These are phyloP conservation scores for Pyrgus malvae DNA, from an alignment of 2,888 invertebrate genomes.

Conservation along the genomic window DNA sequence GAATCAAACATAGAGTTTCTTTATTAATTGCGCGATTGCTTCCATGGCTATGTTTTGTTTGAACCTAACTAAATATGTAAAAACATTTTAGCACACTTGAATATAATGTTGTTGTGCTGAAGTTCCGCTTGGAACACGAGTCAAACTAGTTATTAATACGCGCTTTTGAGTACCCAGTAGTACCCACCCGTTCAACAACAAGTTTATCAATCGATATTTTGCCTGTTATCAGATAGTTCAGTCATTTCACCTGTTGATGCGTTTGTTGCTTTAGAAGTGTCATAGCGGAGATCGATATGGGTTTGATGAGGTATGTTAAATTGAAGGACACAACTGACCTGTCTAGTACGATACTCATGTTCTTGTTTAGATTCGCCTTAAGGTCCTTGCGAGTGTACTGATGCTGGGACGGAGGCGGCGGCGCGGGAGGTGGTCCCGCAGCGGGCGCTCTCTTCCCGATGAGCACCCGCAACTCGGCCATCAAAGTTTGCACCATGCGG, in stretches of 20 bases:
- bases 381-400: conserved; percentile 73
- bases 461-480: conserved; percentile 79
- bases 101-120: background rate
- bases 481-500: conserved; percentile 78
- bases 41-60: conserved; percentile 5
- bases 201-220: conserved; percentile 15
- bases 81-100: no score
- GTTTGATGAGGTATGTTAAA: background rate
- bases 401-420: conserved; percentile 53
- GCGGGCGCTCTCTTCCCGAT: conserved; percentile 75
- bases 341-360: conserved; percentile 80
- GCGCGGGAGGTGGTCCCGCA: conserved; percentile 51
- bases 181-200: no score
- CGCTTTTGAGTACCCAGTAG: background rate
- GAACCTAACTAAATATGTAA: conserved; percentile 7
- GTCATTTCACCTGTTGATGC: background rate
- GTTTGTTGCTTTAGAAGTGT: background rate
- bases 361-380: conserved; percentile 76
- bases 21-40: conserved; percentile 8
- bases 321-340: conserved; percentile 57
- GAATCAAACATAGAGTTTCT: conserved; percentile 12
- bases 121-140: conserved; percentile 4
- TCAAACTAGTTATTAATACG: conserved; percentile 14
- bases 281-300: background rate
- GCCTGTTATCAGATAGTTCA: conserved; percentile 8